A percentile compares a stretch with the other conserved stretches of the same genome.
phyloP scores from a whole-genome alignment of 1,140 invertebrate species.

The Rhizoglyphus robini region DNA sequence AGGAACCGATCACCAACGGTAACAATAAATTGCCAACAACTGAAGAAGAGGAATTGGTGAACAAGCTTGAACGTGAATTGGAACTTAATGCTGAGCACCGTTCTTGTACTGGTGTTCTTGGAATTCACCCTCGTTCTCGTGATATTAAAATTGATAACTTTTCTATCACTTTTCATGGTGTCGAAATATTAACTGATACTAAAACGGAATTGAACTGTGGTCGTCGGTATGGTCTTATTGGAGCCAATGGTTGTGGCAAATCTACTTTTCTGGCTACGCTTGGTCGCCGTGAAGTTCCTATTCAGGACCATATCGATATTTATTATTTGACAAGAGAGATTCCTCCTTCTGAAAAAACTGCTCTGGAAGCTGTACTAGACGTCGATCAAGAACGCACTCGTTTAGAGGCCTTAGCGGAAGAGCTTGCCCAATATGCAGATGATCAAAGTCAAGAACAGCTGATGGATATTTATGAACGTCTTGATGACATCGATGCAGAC shows the following conservation, averaged over 20 bases:
- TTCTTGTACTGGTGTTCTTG: conserved; percentile 82
- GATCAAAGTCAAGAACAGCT: conserved; percentile 87
- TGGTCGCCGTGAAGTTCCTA: conserved; percentile 84
- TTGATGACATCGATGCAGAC: conserved; percentile 91
- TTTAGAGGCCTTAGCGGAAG: conserved; percentile 83
- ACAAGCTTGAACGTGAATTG: conserved; percentile 75
- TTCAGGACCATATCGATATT: conserved; percentile 93
- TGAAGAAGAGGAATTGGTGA: conserved; percentile 58
- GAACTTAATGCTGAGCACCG: conserved; percentile 79
- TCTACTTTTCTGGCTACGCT: conserved; percentile 81
- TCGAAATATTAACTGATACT: conserved; percentile 87
- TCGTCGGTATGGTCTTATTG: conserved; percentile 86
- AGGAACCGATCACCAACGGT: neutral
- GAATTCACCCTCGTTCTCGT: conserved; percentile 81
- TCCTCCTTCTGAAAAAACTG: conserved; percentile 74
- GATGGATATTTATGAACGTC: conserved; percentile 91
- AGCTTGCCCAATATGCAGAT: conserved; percentile 68
- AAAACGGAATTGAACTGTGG: conserved; percentile 93
- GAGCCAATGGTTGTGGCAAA: conserved; percentile 92
- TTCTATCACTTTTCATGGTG: conserved; percentile 94
- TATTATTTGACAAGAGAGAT: conserved; percentile 94
- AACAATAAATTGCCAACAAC: conserved; percentile 15
- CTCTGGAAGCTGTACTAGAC: conserved; percentile 92
- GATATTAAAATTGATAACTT: conserved; percentile 95
- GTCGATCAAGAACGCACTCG: conserved; percentile 85